phyloP scores from a whole-genome alignment of 2,888 invertebrate species.

The Polyommatus icarus region DNA sequence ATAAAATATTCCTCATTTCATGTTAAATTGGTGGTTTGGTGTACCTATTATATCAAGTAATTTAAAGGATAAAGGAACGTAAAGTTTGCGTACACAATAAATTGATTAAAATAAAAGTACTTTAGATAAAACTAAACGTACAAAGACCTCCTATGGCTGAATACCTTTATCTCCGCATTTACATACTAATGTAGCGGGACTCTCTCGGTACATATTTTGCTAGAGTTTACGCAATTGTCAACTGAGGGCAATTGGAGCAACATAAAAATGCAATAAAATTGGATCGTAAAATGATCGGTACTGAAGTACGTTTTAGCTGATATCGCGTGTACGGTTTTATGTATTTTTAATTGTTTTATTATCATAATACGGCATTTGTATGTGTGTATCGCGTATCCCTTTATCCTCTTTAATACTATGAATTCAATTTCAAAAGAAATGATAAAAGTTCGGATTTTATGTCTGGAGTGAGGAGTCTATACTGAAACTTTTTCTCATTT shows the following conservation, averaged over 20 bases:
- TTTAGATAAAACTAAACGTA: slow-evolving; percentile 25
- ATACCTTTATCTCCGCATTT: slow-evolving; percentile 58
- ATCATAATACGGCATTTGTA: slow-evolving; percentile 14
- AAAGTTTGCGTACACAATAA: neutral
- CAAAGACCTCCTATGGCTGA: slow-evolving; percentile 44
- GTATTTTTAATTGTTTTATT: slow-evolving; percentile 31
- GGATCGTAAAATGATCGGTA: slow-evolving; percentile 73
- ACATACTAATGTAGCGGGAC: slow-evolving; percentile 66
- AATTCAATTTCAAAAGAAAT: slow-evolving; percentile 49
- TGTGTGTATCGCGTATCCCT: slow-evolving; percentile 9
- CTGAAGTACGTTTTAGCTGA: slow-evolving; percentile 55
- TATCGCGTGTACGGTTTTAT: slow-evolving; percentile 49
- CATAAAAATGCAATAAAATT: slow-evolving; percentile 75
- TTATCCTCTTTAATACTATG: slow-evolving; percentile 16
- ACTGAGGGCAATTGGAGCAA: slow-evolving; percentile 68
- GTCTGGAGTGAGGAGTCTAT: slow-evolving; percentile 43
- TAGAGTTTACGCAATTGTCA: slow-evolving; percentile 75
- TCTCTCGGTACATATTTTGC: slow-evolving; percentile 66
- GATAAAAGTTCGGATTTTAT: slow-evolving; percentile 73
- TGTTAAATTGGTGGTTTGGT: neutral
- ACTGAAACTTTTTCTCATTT: slow-evolving; percentile 24
- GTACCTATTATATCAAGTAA: neutral
- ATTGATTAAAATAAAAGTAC: slow-evolving; percentile 13
- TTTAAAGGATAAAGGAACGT: neutral
- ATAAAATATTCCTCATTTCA: neutral